Percentiles rank a stretch among this genome's conserved stretches.
These are phyloP conservation scores for Lepus timidus DNA, from an alignment of 2,113 vertebrate species.

Conservation along the genomic window DNA sequence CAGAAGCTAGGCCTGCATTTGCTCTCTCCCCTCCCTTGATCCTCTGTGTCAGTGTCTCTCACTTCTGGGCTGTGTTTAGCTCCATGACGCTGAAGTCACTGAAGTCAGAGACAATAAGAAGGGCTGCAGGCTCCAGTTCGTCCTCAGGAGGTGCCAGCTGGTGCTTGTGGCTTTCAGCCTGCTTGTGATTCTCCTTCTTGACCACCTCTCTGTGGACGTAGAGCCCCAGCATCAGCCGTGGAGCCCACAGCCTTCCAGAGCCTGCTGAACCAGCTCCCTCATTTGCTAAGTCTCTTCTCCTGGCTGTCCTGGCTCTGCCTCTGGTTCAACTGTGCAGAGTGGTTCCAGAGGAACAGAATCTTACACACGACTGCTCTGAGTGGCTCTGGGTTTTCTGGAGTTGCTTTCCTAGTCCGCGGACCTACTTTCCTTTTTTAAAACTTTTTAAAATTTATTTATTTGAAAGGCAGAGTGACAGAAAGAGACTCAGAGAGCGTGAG, in stretches of 20 bases:
- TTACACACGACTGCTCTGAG: background rate
- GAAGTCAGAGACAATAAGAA: background rate
- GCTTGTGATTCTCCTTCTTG: background rate
- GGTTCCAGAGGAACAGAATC: conserved; percentile 40
- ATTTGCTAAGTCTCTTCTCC: background rate
- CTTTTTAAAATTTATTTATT: no score
- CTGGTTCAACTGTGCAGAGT: conserved; percentile 11
- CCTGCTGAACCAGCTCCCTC: background rate
- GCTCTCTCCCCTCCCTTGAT: background rate
- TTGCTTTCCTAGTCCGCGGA: background rate
- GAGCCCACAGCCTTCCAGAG: background rate
- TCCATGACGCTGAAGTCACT: background rate
- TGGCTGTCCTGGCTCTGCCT: background rate
- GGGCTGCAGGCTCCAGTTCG: background rate
- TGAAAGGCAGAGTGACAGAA: no score
- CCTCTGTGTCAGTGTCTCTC: background rate
- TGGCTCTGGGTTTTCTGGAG: background rate
- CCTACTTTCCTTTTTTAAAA: no score
- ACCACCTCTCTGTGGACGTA: background rate
- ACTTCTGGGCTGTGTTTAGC: background rate
- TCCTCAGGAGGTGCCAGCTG: background rate
- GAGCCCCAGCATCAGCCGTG: background rate
- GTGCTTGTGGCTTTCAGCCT: background rate
- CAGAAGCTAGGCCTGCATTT: background rate
- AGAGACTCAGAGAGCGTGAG: no score